These are phyloP conservation scores for Dicyrtoma fusca DNA, from an alignment of 2,888 invertebrate species.

Conservation along the genomic window DNA sequence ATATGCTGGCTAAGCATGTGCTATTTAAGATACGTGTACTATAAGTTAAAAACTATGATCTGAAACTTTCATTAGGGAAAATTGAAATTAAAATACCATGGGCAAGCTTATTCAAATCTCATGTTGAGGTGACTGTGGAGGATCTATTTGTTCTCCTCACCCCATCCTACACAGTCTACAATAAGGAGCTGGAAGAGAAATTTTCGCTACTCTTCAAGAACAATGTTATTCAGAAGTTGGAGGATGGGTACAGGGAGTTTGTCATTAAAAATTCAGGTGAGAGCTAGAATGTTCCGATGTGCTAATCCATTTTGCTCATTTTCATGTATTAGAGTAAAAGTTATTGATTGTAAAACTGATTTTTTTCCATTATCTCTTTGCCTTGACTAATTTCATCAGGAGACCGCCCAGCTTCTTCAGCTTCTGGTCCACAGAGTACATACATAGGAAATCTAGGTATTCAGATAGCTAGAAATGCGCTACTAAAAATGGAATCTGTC, in stretches of 20 bases:
- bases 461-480: constrained; percentile 89
- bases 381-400: not conserved
- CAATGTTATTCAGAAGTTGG: constrained; percentile 78
- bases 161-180: constrained; percentile 82
- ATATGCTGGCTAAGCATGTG: no score
- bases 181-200: constrained; percentile 84
- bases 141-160: constrained; percentile 84
- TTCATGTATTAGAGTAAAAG: no score
- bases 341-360: not conserved
- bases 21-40: no score
- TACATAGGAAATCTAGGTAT: constrained; percentile 87
- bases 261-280: constrained; percentile 65
- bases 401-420: no score
- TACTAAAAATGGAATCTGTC: constrained; percentile 85
- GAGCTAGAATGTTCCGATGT: not conserved
- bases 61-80: no score
- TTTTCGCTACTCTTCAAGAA: constrained; percentile 75
- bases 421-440: constrained; percentile 65
- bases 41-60: no score
- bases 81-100: constrained; percentile 95
- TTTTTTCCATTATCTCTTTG: not conserved
- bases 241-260: constrained; percentile 73
- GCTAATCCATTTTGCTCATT: no score
- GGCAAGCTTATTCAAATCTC: constrained; percentile 92
- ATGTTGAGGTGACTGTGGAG: constrained; percentile 87